Percentiles rank a stretch among this genome's conserved stretches.
These are phyloP conservation scores for Myrmecobius fasciatus DNA, from an alignment of 2,113 vertebrate genomes.

Conservation along the genomic window DNA sequence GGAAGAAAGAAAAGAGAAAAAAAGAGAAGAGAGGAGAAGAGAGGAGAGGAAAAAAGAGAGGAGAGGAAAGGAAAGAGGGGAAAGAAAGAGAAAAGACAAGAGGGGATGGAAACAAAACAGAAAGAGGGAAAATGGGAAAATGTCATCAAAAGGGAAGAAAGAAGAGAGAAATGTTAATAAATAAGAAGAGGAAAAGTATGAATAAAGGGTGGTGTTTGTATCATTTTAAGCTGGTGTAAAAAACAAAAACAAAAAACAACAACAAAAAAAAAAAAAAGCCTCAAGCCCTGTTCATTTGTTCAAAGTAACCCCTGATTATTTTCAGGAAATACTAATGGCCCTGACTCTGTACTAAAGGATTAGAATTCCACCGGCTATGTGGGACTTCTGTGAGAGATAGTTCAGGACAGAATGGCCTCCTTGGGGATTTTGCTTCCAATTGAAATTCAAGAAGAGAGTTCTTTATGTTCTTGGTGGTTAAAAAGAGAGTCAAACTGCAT, in stretches of 20 bases:
- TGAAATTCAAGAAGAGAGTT: constrained; percentile 60
- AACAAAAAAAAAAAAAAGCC: constrained; percentile 51
- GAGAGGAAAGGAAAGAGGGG: background rate
- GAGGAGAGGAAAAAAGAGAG: background rate
- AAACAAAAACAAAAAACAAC: too few relatives aligned
- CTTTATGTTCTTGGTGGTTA: constrained; percentile 7
- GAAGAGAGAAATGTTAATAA: constrained; percentile 69
- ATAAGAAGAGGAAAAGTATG: constrained; percentile 26
- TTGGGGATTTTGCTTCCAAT: background rate
- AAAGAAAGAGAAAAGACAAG: too few relatives aligned
- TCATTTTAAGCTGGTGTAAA: constrained; percentile 38
- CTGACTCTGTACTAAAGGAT: background rate
- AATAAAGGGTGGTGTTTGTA: constrained; percentile 1
- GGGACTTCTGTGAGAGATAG: constrained; percentile 41
- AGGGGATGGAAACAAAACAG: background rate
- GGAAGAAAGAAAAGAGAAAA: background rate
- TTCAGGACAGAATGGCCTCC: constrained; percentile 5
- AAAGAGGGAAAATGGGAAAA: too few relatives aligned
- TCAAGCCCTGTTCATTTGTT: constrained; percentile 37
- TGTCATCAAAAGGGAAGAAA: background rate
- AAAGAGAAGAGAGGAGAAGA: background rate
- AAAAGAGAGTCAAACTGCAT: background rate
- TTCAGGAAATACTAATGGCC: background rate
- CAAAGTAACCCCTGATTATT: constrained; percentile 32
- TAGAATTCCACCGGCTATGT: constrained; percentile 39